phyloP scores from a whole-genome alignment of 2,888 invertebrate species.

The Coecobrya sp. region DNA sequence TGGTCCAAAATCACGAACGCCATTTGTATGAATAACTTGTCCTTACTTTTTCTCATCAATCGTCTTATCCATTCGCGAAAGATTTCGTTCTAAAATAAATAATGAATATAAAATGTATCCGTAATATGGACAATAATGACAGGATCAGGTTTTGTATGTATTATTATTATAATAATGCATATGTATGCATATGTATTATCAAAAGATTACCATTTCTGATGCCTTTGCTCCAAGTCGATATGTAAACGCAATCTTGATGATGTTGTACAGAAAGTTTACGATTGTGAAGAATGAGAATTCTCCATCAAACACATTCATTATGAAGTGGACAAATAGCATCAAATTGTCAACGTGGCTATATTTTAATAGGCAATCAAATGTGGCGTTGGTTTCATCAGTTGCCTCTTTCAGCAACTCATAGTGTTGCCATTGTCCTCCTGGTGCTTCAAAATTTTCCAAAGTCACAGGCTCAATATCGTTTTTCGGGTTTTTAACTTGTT shows the following conservation, averaged over 20 bases:
- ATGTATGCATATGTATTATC: neutral
- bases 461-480: neutral
- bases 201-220: neutral
- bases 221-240: neutral
- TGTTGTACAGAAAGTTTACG: neutral
- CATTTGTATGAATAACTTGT: neutral
- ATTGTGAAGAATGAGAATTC: neutral
- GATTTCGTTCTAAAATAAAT: neutral
- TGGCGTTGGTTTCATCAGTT: neutral
- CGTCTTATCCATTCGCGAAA: neutral
- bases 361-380: neutral
- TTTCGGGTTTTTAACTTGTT: neutral
- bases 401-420: neutral
- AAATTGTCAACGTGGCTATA: neutral
- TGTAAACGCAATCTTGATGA: neutral
- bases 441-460: neutral
- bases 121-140: neutral
- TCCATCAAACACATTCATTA: neutral
- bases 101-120: neutral
- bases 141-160: too few relatives aligned
- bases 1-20: too few relatives aligned
- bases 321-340: neutral
- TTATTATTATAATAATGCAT: neutral
- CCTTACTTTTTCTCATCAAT: neutral
- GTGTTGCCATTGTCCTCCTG: neutral